Conservation (phyloP, 1,140 invertebrate species). For the Orius insidiosus region DNA sequence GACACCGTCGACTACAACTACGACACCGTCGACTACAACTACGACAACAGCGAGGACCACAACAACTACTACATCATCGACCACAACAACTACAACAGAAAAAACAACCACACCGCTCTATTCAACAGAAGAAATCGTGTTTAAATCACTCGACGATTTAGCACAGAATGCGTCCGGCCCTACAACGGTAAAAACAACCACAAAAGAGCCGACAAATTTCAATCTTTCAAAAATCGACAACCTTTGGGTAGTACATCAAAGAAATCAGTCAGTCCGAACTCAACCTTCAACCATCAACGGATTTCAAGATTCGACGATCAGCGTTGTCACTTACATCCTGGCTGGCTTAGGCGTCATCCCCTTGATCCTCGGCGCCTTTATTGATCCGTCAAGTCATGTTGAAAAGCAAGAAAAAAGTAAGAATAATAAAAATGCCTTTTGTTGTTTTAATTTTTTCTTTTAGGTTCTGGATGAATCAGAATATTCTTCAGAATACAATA, state of each 20-base stretch:
- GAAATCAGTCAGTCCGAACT: neutral
- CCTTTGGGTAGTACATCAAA: constrained; percentile 10
- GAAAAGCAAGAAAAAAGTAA: constrained; percentile 35
- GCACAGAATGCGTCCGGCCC: neutral
- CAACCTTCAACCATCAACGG: constrained; percentile 14
- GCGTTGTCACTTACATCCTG: constrained; percentile 36
- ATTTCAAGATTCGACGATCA: constrained; percentile 22
- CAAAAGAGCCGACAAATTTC: neutral
- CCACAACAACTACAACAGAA: neutral
- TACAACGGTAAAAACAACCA: neutral
- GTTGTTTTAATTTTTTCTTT: constrained; percentile 19
- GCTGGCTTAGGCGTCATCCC: constrained; percentile 39
- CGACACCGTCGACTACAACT: constrained; percentile 5
- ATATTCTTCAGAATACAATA: constrained; percentile 36
- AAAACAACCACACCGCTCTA: neutral
- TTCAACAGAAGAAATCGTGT: neutral
- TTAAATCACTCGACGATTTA: neutral
- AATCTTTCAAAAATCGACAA: constrained; percentile 5
- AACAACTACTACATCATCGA: neutral
- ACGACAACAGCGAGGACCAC: constrained; percentile 9
- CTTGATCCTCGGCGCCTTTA: constrained; percentile 32
- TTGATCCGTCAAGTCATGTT: constrained; percentile 32
- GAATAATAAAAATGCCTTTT: neutral
- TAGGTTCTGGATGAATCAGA: constrained; percentile 36
- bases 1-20: constrained; percentile 2